Evolutionary conservation across 1,140 invertebrate genomes (phyloP).

Genomic region (Musca domestica): DNA sequence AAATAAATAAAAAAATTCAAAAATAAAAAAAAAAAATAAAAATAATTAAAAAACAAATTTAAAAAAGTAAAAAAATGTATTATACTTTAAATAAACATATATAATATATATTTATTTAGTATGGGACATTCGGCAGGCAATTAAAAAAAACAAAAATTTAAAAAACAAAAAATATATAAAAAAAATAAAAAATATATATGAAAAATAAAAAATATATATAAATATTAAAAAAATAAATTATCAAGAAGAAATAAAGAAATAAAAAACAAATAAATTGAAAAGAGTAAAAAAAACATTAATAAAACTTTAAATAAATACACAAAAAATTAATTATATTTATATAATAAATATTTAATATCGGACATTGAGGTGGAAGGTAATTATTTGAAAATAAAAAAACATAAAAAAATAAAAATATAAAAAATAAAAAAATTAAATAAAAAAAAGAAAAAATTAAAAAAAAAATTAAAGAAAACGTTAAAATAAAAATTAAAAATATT

Average conservation of each 20-base stretch:
- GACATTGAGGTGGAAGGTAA: too few relatives aligned
- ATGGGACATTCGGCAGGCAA: too few relatives aligned
- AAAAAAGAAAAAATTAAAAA: not conserved
- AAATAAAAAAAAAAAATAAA: not conserved
- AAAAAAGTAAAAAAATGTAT: not conserved
- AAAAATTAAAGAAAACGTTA: not conserved
- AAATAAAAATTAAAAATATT: not conserved
- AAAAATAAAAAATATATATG: not conserved
- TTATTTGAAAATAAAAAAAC: not conserved
- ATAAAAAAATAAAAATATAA: not conserved
- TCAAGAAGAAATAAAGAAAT: not conserved
- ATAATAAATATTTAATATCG: not conserved
- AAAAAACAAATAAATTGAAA: not conserved
- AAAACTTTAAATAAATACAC: not conserved
- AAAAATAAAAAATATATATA: not conserved
- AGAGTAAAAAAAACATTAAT: not conserved
- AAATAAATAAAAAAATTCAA: not conserved
- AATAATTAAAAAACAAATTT: not conserved
- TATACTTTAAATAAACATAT: too few relatives aligned
- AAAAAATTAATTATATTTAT: too few relatives aligned
- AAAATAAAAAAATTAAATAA: slow-evolving; percentile 8
- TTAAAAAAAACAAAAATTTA: too few relatives aligned
- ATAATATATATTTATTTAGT: too few relatives aligned
- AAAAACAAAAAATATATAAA: not conserved
- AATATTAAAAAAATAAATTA: not conserved